These are phyloP conservation scores for Myotis planiceps DNA, from an alignment of 2,797 vertebrate species.

Conservation along the genomic window DNA sequence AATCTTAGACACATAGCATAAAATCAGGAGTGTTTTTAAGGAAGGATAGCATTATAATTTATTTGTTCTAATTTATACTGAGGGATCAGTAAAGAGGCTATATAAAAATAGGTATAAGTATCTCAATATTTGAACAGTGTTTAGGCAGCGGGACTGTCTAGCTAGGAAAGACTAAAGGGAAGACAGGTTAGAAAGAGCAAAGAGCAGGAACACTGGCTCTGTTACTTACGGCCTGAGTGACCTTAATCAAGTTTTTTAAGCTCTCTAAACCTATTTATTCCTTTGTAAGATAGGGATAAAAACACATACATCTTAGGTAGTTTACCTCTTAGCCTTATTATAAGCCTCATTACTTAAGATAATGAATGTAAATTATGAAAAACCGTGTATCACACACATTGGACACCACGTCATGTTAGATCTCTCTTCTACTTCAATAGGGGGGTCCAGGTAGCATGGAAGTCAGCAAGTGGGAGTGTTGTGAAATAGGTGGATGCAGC, in stretches of 20 bases:
- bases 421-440: neutral
- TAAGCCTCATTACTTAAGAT: neutral
- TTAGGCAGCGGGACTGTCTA: neutral
- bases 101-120: neutral
- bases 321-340: neutral
- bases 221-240: neutral
- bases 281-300: neutral
- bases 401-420: neutral
- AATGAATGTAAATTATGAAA: slow-evolving; percentile 7
- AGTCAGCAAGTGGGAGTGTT: neutral
- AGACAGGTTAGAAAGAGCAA: neutral
- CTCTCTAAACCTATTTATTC: neutral
- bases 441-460: neutral
- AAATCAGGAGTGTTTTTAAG: neutral
- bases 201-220: neutral
- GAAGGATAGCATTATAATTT: neutral
- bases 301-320: neutral
- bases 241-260: neutral
- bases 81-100: neutral
- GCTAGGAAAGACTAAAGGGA: neutral
- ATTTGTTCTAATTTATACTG: neutral
- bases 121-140: neutral
- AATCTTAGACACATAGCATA: neutral
- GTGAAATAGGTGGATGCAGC: neutral
- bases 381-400: neutral